Percentiles rank a stretch among this genome's conserved stretches.
These are phyloP conservation scores for Dyspetes luteomarginatus DNA, from an alignment of 2,888 invertebrate species.

Conservation along the genomic window DNA sequence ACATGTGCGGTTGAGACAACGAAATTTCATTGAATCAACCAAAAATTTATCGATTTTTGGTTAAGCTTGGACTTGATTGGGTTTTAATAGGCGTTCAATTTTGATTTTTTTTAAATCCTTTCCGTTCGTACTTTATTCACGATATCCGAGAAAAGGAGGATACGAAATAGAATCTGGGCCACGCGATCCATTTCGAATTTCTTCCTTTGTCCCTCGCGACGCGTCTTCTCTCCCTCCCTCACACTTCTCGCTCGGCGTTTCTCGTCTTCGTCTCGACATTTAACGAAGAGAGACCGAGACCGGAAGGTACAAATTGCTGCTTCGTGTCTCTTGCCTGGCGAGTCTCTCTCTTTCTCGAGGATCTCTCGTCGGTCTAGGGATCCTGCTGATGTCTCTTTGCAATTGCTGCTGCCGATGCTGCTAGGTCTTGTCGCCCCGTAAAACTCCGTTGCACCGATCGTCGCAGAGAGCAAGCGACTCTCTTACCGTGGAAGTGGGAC, in stretches of 20 bases:
- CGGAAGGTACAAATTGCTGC: constrained; percentile 72
- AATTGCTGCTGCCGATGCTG: too few species aligned
- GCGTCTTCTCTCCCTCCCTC: not conserved
- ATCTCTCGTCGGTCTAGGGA: constrained; percentile 13
- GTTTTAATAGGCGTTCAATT: too few species aligned
- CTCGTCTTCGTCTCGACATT: constrained; percentile 44
- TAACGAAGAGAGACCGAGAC: constrained; percentile 40
- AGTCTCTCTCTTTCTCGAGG: constrained; percentile 2
- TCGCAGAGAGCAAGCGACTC: constrained; percentile 30
- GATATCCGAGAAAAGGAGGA: not conserved
- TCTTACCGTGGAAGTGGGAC: constrained; percentile 76
- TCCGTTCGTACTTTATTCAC: not conserved
- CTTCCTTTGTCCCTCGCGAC: constrained; percentile 32
- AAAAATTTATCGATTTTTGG: too few species aligned
- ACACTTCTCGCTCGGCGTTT: constrained; percentile 7
- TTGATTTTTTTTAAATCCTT: constrained; percentile 14
- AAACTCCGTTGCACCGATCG: constrained; percentile 25
- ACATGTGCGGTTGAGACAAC: too few species aligned
- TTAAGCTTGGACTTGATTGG: too few species aligned
- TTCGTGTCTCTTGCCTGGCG: constrained; percentile 54
- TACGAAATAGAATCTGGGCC: constrained; percentile 15
- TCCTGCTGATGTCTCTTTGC: constrained; percentile 26
- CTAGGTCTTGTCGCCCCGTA: constrained; percentile 24
- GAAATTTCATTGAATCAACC: too few species aligned
- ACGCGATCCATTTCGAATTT: constrained; percentile 27